Base-by-base conservation (phyloP, 2,888 invertebrate species). In the Tolmerus cingulatus region DNA sequence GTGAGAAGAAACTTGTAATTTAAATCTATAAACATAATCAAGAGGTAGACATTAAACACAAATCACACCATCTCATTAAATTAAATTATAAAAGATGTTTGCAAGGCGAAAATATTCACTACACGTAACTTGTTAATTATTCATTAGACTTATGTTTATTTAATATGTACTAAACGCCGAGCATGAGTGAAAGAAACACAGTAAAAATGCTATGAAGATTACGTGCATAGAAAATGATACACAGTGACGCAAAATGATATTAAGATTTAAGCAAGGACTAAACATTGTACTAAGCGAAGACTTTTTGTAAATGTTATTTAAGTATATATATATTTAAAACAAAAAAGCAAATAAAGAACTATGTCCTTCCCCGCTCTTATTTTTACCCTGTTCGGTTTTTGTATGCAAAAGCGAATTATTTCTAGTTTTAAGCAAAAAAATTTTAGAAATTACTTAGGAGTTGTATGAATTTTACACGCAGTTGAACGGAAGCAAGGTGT, bases 381-480 rank as follows among this genome's bases (percentile, higher is more conserved):
- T 66, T 57, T 51, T 30, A 66, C 12, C 81, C 16, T 34, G 55
- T 81, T 66, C 66, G 66, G 66, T 81, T 81, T 78, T 78, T 81
- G 55, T 55, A 81, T 30, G 81, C 81, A 81, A 81, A 43, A 46
- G 46, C 66, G 66, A 46, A 81, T 81, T 30, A 12, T 81, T 81
- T 81, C 16, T 81, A 81, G 51, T 81, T 23, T 46, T 78, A 78
- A 78, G 37, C 66, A 66, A 66, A 66, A 19, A n/a, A 57, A 57
- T 3, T 1, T 57, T 66, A 66, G 66, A 8, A 23, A 66, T 66
- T 16, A 51, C 27, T 34, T 81, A 81, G 55, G 81, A 51, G 43
- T 55, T 82, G n/a, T 82, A 82, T n/a, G 19, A 82, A 82, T 82
- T 82, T n/a, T 82, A 57, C 82, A 57, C 57, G 82, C 57, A 82